Evolutionary conservation across 92 coral and sea anemone genomes (phyloP), one percentile per base, ranked within the genome.

Genomic region (Phenganax subtilis): DNA sequence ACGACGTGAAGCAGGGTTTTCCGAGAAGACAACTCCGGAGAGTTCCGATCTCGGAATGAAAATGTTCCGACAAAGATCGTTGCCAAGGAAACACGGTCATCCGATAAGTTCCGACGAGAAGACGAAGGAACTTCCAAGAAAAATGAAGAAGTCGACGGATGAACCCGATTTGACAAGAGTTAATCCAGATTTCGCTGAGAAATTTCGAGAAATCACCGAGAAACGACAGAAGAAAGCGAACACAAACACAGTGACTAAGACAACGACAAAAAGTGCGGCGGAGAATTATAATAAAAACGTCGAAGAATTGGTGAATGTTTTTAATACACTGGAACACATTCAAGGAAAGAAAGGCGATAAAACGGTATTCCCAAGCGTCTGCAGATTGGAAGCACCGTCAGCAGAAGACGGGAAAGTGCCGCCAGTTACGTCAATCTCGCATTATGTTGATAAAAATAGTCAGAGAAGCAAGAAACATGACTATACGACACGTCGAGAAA

Each of bases 191-290:
- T 52, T 79, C n/a, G 58, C 74, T 6, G 54, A 79, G 31, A 64
- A 63, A 17, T 79, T 79, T 52, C 82, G 71, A 60, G 71, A 58
- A 29, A 77, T 77, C 74, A 64, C 83, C 8, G 83, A 79, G 16
- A 79, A 79, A 64, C 83, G 74, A 1, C 63, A 79, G 61, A 63
- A 51, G 54, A 79, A 63, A 16, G 52, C 55, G 56, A 53, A 63
- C 55, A 62, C 74, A 4, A 62, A 51, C 6, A 77, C 82, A 0
- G 59, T 57, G 27, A 59, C 57, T 57, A 60, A 63, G 27, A 64
- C 83, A 52, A 16, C 83, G 83, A 63, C 73, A 64, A 63, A 65
- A 63, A 79, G 74, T 60, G 83, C 83, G 74, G 74, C 74, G 9
- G 83, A 79, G 65, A 30, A 8, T n/a, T 79, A 74, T 57, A 79